Evolutionary conservation across 2,888 invertebrate species (phyloP).

Genomic region (Nephrotoma flavescens): DNA sequence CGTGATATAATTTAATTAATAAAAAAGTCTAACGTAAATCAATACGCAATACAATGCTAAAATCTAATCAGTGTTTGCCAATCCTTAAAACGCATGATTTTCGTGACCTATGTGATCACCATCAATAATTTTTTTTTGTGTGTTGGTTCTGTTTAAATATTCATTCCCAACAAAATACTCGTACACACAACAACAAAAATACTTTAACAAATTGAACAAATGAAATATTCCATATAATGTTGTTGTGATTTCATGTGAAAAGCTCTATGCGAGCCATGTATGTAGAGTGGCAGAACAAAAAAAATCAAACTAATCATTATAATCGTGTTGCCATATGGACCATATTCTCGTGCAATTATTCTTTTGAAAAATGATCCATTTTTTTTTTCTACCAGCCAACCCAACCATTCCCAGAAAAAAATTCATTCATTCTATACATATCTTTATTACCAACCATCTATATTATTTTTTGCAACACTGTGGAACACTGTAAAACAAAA

Average conservation of each 20-base stretch:
- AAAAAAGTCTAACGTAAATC: background rate
- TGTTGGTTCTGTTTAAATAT: background rate
- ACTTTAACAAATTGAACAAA: background rate
- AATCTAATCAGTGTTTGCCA: background rate
- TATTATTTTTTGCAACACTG: background rate
- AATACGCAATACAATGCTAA: background rate
- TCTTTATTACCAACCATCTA: slow-evolving; percentile 4
- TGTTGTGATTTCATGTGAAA: slow-evolving; percentile 1
- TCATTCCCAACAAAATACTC: background rate
- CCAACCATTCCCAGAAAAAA: background rate
- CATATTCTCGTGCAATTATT: slow-evolving; percentile 3
- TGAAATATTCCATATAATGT: background rate
- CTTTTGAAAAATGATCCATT: slow-evolving; percentile 1
- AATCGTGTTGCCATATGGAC: slow-evolving; percentile 4
- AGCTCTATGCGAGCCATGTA: background rate
- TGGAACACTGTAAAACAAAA: background rate
- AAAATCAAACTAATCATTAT: slow-evolving; percentile 3
- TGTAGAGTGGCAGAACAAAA: background rate
- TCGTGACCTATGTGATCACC: slow-evolving; percentile 2
- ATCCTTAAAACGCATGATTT: background rate
- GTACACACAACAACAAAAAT: background rate
- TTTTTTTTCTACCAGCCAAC: background rate
- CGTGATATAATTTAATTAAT: background rate
- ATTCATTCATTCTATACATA: background rate
- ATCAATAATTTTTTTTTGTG: background rate